Base-by-base conservation (phyloP, 1,140 invertebrate genomes). In the Oncopodura yosiiana region DNA sequence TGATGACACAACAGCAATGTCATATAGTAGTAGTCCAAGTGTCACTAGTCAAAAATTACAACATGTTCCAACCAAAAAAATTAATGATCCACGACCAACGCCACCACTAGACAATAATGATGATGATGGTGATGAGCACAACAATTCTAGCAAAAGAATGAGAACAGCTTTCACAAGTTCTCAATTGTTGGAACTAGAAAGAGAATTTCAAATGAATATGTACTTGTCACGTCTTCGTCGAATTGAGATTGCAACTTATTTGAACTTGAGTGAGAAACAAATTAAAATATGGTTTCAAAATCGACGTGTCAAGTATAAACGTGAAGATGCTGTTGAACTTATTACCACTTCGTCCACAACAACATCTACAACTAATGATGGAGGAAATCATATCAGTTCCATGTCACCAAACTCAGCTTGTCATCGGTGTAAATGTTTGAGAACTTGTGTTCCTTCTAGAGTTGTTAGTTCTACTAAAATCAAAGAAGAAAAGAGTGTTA, bases 231-330 rank as follows among this genome's bases (percentile, higher is more conserved):
- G 77, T 5, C 65, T 79, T 3, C 64, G 77, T 38, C 63, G 77
- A 12, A 79, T 79, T 43, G 77, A 79, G 66, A 78, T 79, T 26
- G 77, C 77, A 21, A 74, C 72, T 3, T 75, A 74, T 58, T 66
- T 79, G 3, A 79, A 83, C 21, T 70, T 95, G 1, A 90, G 87
- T 0, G 91, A 94, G 71, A 95, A 94, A 68, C 90, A 80, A 66
- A 75, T 94, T 36, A 94, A 91, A 70, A 94, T 94, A 49, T 94
- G 91, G 91, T 89, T 94, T 67, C 61, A 63, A 32, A 69, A 69
- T 51, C 65, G 77, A 6, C 75, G 90, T 3, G 91, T 94, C 3
- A 94, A 94, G 67, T 80, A 89, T 68, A 93, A 94, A 75, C 93
- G 93, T 66, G 86, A 83, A 63, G 83, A 83, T 16, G 60, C 54